Percentiles rank a stretch among this genome's conserved stretches.
Conservation (phyloP, 1,140 invertebrate species). For the Lamellibrachia luymesi region DNA sequence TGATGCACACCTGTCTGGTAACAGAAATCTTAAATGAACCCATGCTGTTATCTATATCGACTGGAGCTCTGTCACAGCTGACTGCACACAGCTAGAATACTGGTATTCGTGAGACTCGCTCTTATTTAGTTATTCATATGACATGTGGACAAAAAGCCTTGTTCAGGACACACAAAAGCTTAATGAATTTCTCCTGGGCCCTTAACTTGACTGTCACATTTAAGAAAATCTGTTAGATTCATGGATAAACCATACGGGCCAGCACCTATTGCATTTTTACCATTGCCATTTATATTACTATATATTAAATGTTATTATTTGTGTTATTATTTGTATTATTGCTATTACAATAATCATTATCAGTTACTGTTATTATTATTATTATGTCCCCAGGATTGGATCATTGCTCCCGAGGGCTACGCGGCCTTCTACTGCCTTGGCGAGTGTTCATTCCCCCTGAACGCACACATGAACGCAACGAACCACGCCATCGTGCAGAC, state of each 20-base stretch:
- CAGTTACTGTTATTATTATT: not conserved
- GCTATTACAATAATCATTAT: not conserved
- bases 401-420: constrained; percentile 66
- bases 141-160: too few relatives aligned
- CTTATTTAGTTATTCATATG: too few relatives aligned
- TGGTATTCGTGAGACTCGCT: too few relatives aligned
- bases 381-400: constrained; percentile 47
- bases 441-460: constrained; percentile 64
- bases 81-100: not conserved
- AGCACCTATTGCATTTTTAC: not conserved
- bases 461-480: constrained; percentile 63
- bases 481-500: constrained; percentile 72
- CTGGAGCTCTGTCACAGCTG: too few relatives aligned
- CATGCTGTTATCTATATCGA: too few relatives aligned
- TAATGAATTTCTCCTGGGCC: too few relatives aligned
- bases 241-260: not conserved
- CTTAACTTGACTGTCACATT: too few relatives aligned
- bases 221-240: not conserved
- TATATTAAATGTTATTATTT: not conserved
- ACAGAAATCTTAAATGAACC: too few relatives aligned
- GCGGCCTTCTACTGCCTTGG: constrained; percentile 68
- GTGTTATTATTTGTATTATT: not conserved
- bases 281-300: not conserved
- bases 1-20: too few relatives aligned
- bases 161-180: too few relatives aligned